phyloP scores from a whole-genome alignment of 2,888 invertebrate genomes.

The Drosophila paracracens region DNA sequence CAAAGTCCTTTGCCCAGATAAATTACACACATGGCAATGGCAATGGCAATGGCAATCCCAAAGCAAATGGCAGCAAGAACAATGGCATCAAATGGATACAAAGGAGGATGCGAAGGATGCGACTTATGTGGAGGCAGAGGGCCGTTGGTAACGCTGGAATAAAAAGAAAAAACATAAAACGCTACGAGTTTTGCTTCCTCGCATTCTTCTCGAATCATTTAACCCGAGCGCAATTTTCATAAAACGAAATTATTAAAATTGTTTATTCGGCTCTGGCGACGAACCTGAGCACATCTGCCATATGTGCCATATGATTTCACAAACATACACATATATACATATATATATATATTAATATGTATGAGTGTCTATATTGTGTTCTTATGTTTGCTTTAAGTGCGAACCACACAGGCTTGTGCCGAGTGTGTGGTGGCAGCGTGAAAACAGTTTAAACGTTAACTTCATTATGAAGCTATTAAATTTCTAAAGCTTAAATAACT shows the following conservation, averaged over 20 bases:
- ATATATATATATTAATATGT: slow-evolving; percentile 1
- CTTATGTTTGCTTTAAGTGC: slow-evolving; percentile 15
- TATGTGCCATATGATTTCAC: slow-evolving; percentile 25
- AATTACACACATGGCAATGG: slow-evolving; percentile 44
- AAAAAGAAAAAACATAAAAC: slow-evolving; percentile 62
- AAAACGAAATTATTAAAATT: slow-evolving; percentile 84
- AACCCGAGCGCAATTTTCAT: slow-evolving; percentile 82
- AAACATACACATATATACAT: not conserved
- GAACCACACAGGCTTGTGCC: not conserved
- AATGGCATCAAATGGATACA: slow-evolving; percentile 19
- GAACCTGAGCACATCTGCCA: slow-evolving; percentile 36
- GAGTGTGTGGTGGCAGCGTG: not conserved
- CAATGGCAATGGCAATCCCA: slow-evolving; percentile 7
- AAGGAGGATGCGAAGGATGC: not conserved
- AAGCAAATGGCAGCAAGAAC: slow-evolving; percentile 26
- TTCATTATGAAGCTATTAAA: slow-evolving; percentile 42
- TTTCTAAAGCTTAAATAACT: slow-evolving; percentile 38
- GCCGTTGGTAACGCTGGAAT: slow-evolving; percentile 1
- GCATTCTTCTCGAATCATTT: slow-evolving; percentile 78
- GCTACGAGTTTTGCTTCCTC: slow-evolving; percentile 68
- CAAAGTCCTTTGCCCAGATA: slow-evolving; percentile 33
- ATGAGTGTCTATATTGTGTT: not conserved
- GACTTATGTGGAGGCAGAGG: slow-evolving; percentile 2
- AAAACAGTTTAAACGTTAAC: slow-evolving; percentile 13
- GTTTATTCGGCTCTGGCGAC: slow-evolving; percentile 68